Evolutionary conservation across 2,888 invertebrate genomes (phyloP).

Genomic region (Drosophila nigricruria): DNA sequence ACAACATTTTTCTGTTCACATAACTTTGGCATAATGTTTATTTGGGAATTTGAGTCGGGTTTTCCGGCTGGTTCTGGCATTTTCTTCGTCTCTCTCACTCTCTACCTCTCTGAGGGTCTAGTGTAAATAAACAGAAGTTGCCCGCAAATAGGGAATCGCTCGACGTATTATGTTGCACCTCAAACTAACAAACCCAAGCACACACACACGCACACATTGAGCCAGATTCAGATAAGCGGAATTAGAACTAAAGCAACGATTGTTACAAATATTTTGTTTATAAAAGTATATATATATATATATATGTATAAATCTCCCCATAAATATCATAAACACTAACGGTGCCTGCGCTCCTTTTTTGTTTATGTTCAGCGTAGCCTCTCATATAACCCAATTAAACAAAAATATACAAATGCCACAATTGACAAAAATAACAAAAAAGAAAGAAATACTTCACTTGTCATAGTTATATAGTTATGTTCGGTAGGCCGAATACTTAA

Average conservation of each 20-base stretch:
- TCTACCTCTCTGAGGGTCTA: slow-evolving; percentile 30
- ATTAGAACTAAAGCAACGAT: slow-evolving; percentile 22
- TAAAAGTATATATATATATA: slow-evolving; percentile 10
- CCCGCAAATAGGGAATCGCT: slow-evolving; percentile 38
- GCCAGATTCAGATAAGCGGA: slow-evolving; percentile 6
- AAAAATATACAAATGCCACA: slow-evolving; percentile 37
- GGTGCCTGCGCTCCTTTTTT: slow-evolving; percentile 27
- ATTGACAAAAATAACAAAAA: slow-evolving; percentile 24
- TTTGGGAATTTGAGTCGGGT: slow-evolving; percentile 49
- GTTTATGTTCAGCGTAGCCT: slow-evolving; percentile 49
- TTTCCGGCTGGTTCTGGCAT: slow-evolving; percentile 44
- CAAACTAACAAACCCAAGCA: slow-evolving; percentile 5
- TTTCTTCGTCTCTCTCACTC: slow-evolving; percentile 24
- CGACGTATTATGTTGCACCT: slow-evolving; percentile 65
- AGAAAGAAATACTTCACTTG: slow-evolving; percentile 7
- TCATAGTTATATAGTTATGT: background rate
- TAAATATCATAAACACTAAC: slow-evolving; percentile 39
- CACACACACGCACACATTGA: background rate
- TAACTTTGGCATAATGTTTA: slow-evolving; percentile 21
- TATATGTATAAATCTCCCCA: background rate
- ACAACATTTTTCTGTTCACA: slow-evolving; percentile 3
- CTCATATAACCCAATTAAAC: slow-evolving; percentile 49
- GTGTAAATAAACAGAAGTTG: slow-evolving; percentile 37
- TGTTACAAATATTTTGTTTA: slow-evolving; percentile 37
- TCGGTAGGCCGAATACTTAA: slow-evolving; percentile 2